These are phyloP conservation scores for Steinernema hermaphroditum DNA, from an alignment of 2,888 invertebrate species.

Conservation along the genomic window DNA sequence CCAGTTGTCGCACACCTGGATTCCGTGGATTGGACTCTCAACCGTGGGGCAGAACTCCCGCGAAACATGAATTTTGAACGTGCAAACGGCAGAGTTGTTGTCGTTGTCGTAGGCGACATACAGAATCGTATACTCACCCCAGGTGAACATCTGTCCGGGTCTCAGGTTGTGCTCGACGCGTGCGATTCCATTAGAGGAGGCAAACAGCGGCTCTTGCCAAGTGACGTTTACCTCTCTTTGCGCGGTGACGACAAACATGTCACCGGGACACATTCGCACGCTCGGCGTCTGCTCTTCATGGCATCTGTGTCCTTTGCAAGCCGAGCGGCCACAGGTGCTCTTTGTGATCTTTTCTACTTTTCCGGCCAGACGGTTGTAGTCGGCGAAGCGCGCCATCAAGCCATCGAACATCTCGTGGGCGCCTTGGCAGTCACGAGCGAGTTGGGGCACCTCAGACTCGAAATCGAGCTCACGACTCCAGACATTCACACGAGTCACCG, in stretches of 20 bases:
- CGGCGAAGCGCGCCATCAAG: constrained; percentile 86
- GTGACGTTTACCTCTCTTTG: constrained; percentile 61
- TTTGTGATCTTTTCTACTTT: constrained; percentile 70
- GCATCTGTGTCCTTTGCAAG: constrained; percentile 28
- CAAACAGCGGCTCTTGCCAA: constrained; percentile 63
- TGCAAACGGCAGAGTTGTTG: constrained; percentile 58
- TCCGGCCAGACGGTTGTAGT: constrained; percentile 77
- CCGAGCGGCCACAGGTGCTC: constrained; percentile 84
- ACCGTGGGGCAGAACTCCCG: constrained; percentile 89
- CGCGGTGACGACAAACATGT: constrained; percentile 88
- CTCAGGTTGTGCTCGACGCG: constrained; percentile 63
- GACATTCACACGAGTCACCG: constrained; percentile 87
- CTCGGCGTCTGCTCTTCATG: constrained; percentile 27
- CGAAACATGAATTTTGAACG: constrained; percentile 68
- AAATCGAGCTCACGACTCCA: constrained; percentile 89
- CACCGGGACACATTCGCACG: constrained; percentile 71
- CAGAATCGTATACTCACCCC: constrained; percentile 63
- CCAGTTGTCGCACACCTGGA: constrained; percentile 90
- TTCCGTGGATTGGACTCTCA: constrained; percentile 86
- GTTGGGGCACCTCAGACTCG: constrained; percentile 69
- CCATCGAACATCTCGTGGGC: constrained; percentile 80
- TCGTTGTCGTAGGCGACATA: constrained; percentile 65
- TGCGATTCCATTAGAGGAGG: constrained; percentile 45
- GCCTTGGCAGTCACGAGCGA: constrained; percentile 61
- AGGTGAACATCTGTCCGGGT: constrained; percentile 63